Base-by-base conservation (phyloP, 2,797 vertebrate species). In the Sternarchorhynchus goeldii region DNA sequence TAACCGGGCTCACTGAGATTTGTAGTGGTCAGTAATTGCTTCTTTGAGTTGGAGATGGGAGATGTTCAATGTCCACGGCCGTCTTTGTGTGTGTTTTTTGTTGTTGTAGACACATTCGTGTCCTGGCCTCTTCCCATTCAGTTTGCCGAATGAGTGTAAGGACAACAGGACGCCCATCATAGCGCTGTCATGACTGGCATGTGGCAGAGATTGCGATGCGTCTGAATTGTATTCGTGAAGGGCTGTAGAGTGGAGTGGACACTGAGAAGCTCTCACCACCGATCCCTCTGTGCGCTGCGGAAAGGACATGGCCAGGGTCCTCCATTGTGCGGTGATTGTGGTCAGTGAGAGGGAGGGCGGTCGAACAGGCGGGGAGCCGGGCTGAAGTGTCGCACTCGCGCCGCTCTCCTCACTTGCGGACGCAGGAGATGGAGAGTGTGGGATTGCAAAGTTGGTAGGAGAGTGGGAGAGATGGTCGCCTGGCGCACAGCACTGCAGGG, bases 301-400 rank as follows among this genome's bases (percentile, higher is more conserved):
- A 76, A 55, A 65, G 20, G 50, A 73, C 14, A 41, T 34, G 64
- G 39, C 85, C 82, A 77, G 71, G 81, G 80, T 41, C 10, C 1
- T 70, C 58, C 74, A 78, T 89, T 88, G 82, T 89, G 81, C 77
- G 80, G 81, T 45, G 73, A 86, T 85, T 83, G 84, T 69, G 73
- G 39, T 70, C 74, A 36, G 59, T 36, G 63, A 21, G 65, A 60
- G 68, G 4, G 3, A 14, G 57, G 20, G 80, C 34, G 75, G 71
- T 79, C 57, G 1, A 41, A 73, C 70, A 66, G 82, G 57, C 77
- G 66, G 57, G 78, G 70, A 62, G 73, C 50, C 29, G 63, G 74
- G 80, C 65, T 83, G 81, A 85, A 90, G 87, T 85, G 85, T 73
- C 85, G 82, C 84, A 86, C 75, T 85, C 81, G 75, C 83, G 78